These are phyloP conservation scores for Tetheella fluctuosa DNA, from an alignment of 2,888 invertebrate species.

Conservation along the genomic window DNA sequence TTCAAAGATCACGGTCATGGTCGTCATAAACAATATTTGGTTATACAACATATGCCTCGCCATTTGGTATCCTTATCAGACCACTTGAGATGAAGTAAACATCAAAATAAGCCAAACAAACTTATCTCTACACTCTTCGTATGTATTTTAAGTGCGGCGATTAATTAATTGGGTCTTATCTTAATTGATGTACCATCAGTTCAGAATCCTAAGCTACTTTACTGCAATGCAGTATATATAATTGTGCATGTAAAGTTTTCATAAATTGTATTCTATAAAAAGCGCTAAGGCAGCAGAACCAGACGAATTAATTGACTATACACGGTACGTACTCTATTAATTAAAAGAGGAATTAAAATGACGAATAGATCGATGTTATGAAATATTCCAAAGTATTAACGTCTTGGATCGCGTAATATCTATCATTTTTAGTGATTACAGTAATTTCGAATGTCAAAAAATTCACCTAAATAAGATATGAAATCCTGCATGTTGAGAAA, in stretches of 20 bases:
- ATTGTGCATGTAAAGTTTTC: background rate
- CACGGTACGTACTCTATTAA: background rate
- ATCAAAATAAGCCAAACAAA: conserved; percentile 47
- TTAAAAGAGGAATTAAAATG: background rate
- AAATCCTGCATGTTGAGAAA: no score
- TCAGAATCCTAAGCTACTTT: background rate
- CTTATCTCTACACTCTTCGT: conserved; percentile 32
- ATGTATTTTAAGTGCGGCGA: conserved; percentile 2
- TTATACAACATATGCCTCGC: conserved; percentile 59
- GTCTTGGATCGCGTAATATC: conserved; percentile 15
- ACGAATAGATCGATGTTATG: conserved; percentile 15
- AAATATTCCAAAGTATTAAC: conserved; percentile 16
- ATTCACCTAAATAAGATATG: background rate
- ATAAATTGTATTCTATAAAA: background rate
- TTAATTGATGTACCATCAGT: background rate
- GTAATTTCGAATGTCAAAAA: background rate
- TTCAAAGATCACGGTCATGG: conserved; percentile 65
- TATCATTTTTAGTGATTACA: no score
- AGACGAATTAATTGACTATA: background rate
- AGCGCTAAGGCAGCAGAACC: background rate
- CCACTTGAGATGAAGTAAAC: conserved; percentile 58
- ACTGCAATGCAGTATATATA: background rate
- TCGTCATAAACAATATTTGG: conserved; percentile 44
- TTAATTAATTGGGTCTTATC: background rate
- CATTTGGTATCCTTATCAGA: conserved; percentile 70